Conservation (phyloP, 2,113 vertebrate species). For the Rhineura floridana region DNA sequence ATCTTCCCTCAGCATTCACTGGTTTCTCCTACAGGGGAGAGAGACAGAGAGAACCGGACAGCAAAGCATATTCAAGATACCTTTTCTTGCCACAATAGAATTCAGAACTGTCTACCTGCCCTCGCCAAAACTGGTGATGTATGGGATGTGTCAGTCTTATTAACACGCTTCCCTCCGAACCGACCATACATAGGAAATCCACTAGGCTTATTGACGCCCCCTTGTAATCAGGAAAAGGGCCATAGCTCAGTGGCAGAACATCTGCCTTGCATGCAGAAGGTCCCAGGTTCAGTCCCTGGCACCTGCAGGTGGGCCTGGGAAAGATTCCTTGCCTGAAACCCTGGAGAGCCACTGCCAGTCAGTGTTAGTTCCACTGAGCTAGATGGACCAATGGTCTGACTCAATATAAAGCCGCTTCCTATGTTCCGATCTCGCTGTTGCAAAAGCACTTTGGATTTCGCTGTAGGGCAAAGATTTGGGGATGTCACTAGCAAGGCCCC, state of each 20-base stretch:
- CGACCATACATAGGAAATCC: not conserved
- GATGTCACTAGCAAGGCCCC: not conserved
- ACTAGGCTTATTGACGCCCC: not conserved
- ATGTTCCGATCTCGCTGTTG: no score
- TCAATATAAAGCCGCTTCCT: no score
- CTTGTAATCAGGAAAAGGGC: no score
- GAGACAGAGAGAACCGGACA: not conserved
- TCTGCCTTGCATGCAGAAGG: no score
- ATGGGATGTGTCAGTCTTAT: not conserved
- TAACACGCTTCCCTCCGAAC: not conserved
- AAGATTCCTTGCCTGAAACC: no score
- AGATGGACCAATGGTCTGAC: no score
- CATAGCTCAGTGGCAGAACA: no score
- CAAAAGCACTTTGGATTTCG: not conserved
- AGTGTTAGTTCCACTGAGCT: no score
- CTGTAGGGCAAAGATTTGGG: not conserved
- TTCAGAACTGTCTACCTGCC: not conserved
- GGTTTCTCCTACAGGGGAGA: not conserved
- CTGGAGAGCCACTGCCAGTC: no score
- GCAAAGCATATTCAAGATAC: not conserved
- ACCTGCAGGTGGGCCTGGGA: no score
- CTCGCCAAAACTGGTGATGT: not conserved
- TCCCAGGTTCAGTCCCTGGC: no score
- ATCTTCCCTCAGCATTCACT: conserved; percentile 15
- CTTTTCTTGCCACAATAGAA: no score